phyloP scores from a whole-genome alignment of 2,888 invertebrate species.

The Ephialtes manifestator region DNA sequence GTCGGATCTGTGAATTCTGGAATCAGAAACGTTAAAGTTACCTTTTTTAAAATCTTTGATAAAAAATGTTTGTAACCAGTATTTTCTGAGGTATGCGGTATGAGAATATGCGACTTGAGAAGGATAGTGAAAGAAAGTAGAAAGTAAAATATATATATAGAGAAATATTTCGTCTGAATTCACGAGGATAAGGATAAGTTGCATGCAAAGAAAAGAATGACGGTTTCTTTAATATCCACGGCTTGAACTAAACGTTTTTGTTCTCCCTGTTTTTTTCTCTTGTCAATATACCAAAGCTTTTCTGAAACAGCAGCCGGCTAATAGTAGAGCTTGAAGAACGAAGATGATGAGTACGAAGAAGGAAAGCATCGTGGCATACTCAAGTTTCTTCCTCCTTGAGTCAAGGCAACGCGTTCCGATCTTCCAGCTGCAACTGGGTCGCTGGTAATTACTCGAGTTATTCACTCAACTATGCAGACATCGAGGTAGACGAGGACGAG shows the following conservation, averaged over 20 bases:
- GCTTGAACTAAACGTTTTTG: not conserved
- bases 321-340: not conserved
- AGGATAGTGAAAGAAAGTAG: too few relatives aligned
- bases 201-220: too few relatives aligned
- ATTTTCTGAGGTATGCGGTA: too few relatives aligned
- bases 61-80: too few relatives aligned
- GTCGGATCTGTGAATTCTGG: too few relatives aligned
- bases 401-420: conserved; percentile 30
- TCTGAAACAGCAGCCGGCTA: not conserved
- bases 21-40: too few relatives aligned
- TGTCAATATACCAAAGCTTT: not conserved
- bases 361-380: not conserved
- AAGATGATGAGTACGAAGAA: conserved; percentile 8
- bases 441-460: conserved; percentile 80
- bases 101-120: too few relatives aligned
- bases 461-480: conserved; percentile 77
- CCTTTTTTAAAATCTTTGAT: too few relatives aligned
- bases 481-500: conserved; percentile 19
- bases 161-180: too few relatives aligned
- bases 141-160: too few relatives aligned
- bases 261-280: not conserved
- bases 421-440: conserved; percentile 75
- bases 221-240: not conserved
- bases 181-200: too few relatives aligned
- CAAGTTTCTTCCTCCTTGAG: not conserved